These are phyloP conservation scores for Oxygymnocypris stewartii DNA, from an alignment of 2,113 vertebrate genomes.

Conservation along the genomic window DNA sequence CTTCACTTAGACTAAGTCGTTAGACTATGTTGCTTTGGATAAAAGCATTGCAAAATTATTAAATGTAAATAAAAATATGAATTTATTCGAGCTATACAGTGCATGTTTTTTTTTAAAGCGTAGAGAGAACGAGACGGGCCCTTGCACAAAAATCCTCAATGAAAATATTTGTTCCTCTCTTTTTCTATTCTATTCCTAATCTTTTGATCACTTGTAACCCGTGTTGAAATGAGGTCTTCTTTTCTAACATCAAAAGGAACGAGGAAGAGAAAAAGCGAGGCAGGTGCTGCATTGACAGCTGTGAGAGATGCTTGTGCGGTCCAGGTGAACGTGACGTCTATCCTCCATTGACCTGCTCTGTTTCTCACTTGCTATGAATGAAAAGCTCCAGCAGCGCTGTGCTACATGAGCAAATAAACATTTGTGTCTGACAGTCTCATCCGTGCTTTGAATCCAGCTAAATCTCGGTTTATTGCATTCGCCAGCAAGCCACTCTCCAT, in stretches of 20 bases:
- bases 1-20: too few species aligned
- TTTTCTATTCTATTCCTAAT: not conserved
- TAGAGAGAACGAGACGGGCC: not conserved
- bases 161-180: not conserved
- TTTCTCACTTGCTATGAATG: slow-evolving; percentile 4
- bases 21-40: too few species aligned
- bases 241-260: slow-evolving; percentile 39
- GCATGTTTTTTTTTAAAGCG: too few species aligned
- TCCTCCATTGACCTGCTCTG: slow-evolving; percentile 37
- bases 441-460: slow-evolving; percentile 40
- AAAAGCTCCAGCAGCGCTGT: slow-evolving; percentile 16
- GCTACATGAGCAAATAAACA: slow-evolving; percentile 46
- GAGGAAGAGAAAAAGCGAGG: not conserved
- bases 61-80: too few species aligned
- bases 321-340: slow-evolving; percentile 37
- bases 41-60: too few species aligned
- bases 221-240: slow-evolving; percentile 9
- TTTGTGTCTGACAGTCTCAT: slow-evolving; percentile 39
- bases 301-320: slow-evolving; percentile 23
- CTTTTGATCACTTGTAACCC: slow-evolving; percentile 36
- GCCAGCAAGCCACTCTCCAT: not conserved
- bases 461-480: slow-evolving; percentile 33
- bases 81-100: too few species aligned
- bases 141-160: not conserved
- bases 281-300: slow-evolving; percentile 41